phyloP scores from a whole-genome alignment of 2,888 invertebrate genomes.

The Polydrusus tereticollis region DNA sequence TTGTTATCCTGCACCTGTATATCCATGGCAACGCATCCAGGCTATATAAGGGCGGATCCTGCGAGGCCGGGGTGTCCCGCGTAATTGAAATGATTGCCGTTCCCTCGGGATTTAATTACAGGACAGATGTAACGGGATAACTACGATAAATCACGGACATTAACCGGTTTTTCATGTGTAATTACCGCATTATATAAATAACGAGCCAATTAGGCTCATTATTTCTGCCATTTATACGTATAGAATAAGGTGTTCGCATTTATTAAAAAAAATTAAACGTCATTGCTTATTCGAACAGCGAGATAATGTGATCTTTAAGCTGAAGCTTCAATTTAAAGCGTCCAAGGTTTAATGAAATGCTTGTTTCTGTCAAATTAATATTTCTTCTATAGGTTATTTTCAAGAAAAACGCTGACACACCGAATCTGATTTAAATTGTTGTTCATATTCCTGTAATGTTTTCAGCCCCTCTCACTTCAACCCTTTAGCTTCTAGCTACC shows the following conservation, averaged over 20 bases:
- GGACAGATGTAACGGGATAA: conserved; percentile 65
- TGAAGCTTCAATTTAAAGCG: too few species aligned
- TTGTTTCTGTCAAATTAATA: too few species aligned
- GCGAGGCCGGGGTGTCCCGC: conserved; percentile 52
- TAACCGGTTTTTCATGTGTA: conserved; percentile 61
- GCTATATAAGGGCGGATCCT: conserved; percentile 52
- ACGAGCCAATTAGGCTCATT: conserved; percentile 51
- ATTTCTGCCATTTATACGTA: background rate
- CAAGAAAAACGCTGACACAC: too few species aligned
- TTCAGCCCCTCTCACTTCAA: too few species aligned
- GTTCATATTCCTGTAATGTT: too few species aligned
- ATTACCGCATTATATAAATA: conserved; percentile 56
- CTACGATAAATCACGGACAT: conserved; percentile 62
- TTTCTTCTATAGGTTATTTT: too few species aligned
- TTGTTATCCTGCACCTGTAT: conserved; percentile 41
- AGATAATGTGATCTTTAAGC: too few species aligned
- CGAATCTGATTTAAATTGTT: too few species aligned
- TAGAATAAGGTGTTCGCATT: background rate
- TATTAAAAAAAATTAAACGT: too few species aligned
- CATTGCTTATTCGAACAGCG: too few species aligned
- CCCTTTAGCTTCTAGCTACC: too few species aligned
- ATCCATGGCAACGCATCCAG: conserved; percentile 31
- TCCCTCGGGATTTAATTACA: conserved; percentile 65
- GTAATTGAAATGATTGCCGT: conserved; percentile 52
- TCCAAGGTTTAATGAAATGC: too few species aligned